Evolutionary conservation across 2,797 vertebrate species (phyloP).

Genomic region (Nannoperca obscura): DNA sequence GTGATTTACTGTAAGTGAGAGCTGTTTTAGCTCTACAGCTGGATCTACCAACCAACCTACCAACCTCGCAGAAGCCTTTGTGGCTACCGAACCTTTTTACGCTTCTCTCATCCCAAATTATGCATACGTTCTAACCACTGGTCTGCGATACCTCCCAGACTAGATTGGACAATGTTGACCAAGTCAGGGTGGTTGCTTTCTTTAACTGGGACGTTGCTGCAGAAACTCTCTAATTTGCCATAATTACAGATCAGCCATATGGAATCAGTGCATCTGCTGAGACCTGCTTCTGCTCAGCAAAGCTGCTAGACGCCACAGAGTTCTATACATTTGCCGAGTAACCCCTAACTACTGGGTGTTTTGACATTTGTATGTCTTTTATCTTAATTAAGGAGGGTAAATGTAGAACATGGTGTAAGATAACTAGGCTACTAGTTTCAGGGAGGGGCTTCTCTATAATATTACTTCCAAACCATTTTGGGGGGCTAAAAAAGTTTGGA

Average conservation of each 20-base stretch:
- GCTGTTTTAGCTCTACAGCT: constrained; percentile 6
- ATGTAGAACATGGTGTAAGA: constrained; percentile 46
- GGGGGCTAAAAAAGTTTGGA: not conserved
- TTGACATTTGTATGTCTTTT: constrained; percentile 27
- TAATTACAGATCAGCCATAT: constrained; percentile 82
- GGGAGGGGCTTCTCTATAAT: constrained; percentile 24
- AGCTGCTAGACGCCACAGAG: constrained; percentile 45
- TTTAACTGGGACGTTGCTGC: constrained; percentile 51
- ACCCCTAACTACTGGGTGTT: constrained; percentile 72
- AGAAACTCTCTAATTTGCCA: constrained; percentile 76
- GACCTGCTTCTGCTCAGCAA: constrained; percentile 36
- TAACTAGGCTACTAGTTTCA: constrained; percentile 31
- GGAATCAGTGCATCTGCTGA: constrained; percentile 63
- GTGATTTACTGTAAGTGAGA: not conserved
- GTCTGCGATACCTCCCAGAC: constrained; percentile 33
- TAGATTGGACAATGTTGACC: constrained; percentile 41
- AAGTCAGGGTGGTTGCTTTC: constrained; percentile 63
- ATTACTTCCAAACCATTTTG: constrained; percentile 29
- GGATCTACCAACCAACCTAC: not conserved
- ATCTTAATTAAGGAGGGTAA: constrained; percentile 50
- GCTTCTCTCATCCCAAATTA: constrained; percentile 47
- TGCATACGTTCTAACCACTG: constrained; percentile 39
- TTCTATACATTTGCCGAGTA: constrained; percentile 64
- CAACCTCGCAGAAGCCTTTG: not conserved
- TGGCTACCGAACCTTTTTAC: constrained; percentile 31